These are phyloP conservation scores for Cyclophora punctaria DNA, from an alignment of 2,888 invertebrate genomes.

Conservation along the genomic window DNA sequence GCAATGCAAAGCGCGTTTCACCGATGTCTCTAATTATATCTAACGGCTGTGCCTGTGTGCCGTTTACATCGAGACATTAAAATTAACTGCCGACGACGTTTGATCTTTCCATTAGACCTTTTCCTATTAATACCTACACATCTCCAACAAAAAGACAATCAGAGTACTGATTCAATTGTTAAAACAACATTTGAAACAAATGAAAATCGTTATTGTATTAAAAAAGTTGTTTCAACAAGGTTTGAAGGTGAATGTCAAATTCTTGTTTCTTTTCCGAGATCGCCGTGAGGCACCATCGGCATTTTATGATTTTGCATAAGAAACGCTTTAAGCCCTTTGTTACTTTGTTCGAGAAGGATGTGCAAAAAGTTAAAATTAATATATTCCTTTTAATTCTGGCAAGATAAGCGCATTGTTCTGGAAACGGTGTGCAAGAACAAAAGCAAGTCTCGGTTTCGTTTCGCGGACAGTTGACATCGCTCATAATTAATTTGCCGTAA, in stretches of 20 bases:
- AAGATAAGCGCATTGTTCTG: constrained; percentile 68
- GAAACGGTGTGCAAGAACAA: constrained; percentile 63
- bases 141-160: constrained; percentile 51
- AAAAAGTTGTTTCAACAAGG: constrained; percentile 22
- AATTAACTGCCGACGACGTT: constrained; percentile 68
- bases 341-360: constrained; percentile 28
- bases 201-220: constrained; percentile 19
- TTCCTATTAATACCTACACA: constrained; percentile 51
- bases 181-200: constrained; percentile 38
- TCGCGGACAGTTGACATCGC: constrained; percentile 34
- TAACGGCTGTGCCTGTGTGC: constrained; percentile 50
- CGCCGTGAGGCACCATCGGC: constrained; percentile 20
- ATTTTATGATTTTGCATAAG: constrained; percentile 30
- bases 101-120: constrained; percentile 72
- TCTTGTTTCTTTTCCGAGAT: constrained; percentile 12
- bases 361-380: constrained; percentile 45
- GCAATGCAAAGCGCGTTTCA: constrained; percentile 46
- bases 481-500: constrained; percentile 63
- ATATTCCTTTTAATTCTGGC: constrained; percentile 45
- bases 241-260: constrained; percentile 29
- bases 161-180: constrained; percentile 56
- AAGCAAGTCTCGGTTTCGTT: constrained; percentile 35
- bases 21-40: constrained; percentile 70
- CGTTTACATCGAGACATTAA: constrained; percentile 71
- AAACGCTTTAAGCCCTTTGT: constrained; percentile 30